phyloP scores from a whole-genome alignment of 2,797 vertebrate species.

The Momotus momota region DNA sequence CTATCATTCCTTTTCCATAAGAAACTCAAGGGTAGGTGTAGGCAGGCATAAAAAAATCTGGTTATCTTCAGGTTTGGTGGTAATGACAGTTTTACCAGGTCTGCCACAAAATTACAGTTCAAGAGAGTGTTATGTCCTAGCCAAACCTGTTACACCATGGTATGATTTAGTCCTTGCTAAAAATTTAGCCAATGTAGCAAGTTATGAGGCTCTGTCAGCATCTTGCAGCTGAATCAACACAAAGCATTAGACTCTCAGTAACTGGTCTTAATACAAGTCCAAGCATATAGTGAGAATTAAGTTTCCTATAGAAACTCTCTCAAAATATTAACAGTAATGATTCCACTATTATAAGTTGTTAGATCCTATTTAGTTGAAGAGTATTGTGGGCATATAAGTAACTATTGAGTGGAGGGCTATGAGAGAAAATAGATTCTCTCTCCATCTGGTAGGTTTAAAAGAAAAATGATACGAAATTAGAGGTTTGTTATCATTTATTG shows the following conservation, averaged over 20 bases:
- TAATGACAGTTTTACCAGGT: neutral
- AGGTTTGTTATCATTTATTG: neutral
- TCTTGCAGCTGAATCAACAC: slow-evolving; percentile 9
- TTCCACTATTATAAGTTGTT: neutral
- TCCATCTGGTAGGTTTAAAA: neutral
- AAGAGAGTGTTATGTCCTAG: neutral
- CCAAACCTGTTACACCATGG: neutral
- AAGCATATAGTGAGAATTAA: neutral
- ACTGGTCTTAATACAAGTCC: neutral
- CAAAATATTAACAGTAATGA: neutral
- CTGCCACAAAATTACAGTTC: neutral
- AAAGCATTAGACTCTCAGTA: neutral
- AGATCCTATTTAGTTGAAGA: neutral
- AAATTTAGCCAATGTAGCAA: neutral
- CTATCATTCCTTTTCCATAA: neutral
- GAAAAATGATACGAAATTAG: neutral
- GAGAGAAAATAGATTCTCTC: neutral
- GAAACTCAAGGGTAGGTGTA: neutral
- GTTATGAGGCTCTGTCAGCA: neutral
- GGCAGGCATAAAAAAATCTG: neutral
- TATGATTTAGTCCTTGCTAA: neutral
- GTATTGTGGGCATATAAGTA: neutral
- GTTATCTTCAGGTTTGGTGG: neutral
- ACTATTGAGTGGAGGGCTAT: neutral
- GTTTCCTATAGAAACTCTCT: neutral